Evolutionary conservation across 2,888 invertebrate species (phyloP), one percentile per base, ranked within the genome.

Genomic region (Drosophila sordidula): DNA sequence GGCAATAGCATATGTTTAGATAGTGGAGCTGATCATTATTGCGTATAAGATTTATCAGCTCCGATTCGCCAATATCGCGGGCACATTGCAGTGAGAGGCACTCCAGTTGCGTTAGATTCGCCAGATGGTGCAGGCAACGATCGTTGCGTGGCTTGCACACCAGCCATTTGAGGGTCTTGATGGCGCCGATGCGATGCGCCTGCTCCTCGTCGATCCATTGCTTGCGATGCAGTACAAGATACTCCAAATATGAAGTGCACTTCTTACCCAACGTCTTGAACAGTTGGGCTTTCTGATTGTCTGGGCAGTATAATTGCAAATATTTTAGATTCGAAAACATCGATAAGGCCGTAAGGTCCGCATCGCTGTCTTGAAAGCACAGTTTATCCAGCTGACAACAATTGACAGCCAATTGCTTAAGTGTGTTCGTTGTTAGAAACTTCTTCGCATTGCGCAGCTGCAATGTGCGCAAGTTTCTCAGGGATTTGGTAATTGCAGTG

Each of bases 201-300:
- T 83, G 83, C 52, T 80, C 80, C 41, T 86, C 86, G 26, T 67
- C 72, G 11, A 83, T 74, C 83, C 83, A 86, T 12, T 80, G 86
- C 46, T 78, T 86, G 2, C 86, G 78, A 9, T 83, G 80, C n/a
- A 83, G 47, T 29, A 83, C 68, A 0, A 83, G 62, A 46, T 55
- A 83, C 25, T 86, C 73, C 69, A 83, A 58, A 25, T 67, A 63
- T 11, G 57, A 47, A 4, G 61, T 63, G 39, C 58, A 61, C n/a
- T 70, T 65, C 12, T 34, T 64, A 6, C 69, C 54, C 36, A 83
- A 22, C 1, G 67, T 69, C 56, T 83, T 83, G 4, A 83, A 83
- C 1, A 83, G 45, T 1, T 73, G 71, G 0, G 71, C 55, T 32
- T 83, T 83, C 4, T 78, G 56, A 22, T 75, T 71, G 54, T 83